These are phyloP conservation scores for Sesia apiformis DNA, from an alignment of 2,888 invertebrate species.

Conservation along the genomic window DNA sequence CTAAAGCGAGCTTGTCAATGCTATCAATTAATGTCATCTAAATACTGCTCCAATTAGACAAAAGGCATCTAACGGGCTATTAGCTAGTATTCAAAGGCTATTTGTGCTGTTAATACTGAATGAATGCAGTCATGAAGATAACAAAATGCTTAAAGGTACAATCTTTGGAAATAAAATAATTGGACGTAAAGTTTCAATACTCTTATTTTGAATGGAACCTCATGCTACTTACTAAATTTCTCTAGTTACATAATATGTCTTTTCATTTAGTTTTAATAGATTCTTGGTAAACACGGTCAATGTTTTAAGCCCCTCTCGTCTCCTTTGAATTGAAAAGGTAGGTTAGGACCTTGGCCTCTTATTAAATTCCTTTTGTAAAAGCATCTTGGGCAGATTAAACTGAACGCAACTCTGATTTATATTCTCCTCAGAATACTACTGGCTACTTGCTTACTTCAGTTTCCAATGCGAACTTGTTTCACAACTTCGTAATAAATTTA, in stretches of 20 bases:
- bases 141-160: too few relatives aligned
- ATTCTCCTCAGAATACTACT: neutral
- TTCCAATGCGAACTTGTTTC: neutral
- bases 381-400: neutral
- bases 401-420: neutral
- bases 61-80: constrained; percentile 46
- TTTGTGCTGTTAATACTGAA: constrained; percentile 18
- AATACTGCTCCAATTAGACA: constrained; percentile 50
- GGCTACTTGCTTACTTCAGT: neutral
- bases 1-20: constrained; percentile 31
- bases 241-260: constrained; percentile 17
- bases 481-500: neutral
- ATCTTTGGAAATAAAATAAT: too few relatives aligned
- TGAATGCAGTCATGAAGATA: too few relatives aligned
- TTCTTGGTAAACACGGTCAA: constrained; percentile 2
- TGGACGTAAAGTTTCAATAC: too few relatives aligned
- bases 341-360: neutral
- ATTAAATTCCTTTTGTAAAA: neutral
- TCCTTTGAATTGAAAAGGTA: neutral
- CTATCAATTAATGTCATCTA: constrained; percentile 60
- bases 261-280: constrained; percentile 23
- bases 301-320: neutral
- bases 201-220: too few relatives aligned
- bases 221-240: too few relatives aligned
- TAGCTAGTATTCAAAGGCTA: constrained; percentile 24